Evolutionary conservation across 2,113 vertebrate genomes (phyloP), one percentile per base, ranked within the genome.

Genomic region (Phalacrocorax carbo): DNA sequence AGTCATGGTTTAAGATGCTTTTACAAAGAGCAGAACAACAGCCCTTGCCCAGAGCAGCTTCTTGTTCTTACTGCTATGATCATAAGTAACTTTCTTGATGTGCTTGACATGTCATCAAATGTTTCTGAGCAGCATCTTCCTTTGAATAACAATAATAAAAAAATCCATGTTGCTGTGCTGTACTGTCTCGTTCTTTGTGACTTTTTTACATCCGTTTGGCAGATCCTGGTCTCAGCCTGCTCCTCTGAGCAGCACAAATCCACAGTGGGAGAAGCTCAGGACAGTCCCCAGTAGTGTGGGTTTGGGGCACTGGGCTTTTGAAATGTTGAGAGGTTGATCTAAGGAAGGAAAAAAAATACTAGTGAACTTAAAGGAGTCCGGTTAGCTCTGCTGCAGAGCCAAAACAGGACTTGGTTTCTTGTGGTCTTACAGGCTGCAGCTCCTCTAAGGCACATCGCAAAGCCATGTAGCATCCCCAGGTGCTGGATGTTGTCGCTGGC

Each of bases 21-120:
- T 96, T 69, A 64, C 55, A 7, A 8, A 86, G 69, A 82, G 34
- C 69, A 57, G 54, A 80, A 68, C 0, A 1, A 46, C 78, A 87
- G 61, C 52, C 84, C 36, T 93, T 90, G 86, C 88, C 82, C 87
- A 91, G 34, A 96, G 93, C 81, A 93, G 78, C 42, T 71, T 46
- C 89, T 80, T 80, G 57, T 82, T 87, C 81, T 69, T 79, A 9
- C 73, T 91, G 40, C 91, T 82, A 2, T 87, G 85, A 76, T 21
- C 61, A 21, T 60, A 68, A 89, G 66, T 68, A 69, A 89, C 92
- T 73, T 73, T 42, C 78, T 68, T 65, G 51, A 69, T 95, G 65
- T 82, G 44, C 48, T 40, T 87, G 89, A 87, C 77, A 13, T 52
- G 57, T 60, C 77, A 64, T 89, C 93, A 44, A 4, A 52, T 78